phyloP scores from a whole-genome alignment of 2,797 vertebrate species.

The Parambassis ranga region DNA sequence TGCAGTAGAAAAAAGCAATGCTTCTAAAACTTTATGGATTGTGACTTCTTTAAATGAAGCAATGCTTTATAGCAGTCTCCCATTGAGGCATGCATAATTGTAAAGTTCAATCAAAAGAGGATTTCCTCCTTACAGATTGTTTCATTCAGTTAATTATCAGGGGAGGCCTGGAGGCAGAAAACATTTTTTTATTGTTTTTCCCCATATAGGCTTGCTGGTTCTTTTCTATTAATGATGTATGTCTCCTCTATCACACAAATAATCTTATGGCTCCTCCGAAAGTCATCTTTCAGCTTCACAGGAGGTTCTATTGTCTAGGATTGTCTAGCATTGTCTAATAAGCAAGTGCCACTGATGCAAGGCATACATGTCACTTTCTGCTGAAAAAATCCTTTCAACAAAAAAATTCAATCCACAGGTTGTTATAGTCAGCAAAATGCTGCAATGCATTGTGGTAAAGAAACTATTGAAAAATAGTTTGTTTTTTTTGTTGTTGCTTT shows the following conservation, averaged over 20 bases:
- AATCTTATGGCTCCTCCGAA: background rate
- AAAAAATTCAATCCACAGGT: too few species aligned
- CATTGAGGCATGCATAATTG: slow-evolving; percentile 27
- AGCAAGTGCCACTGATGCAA: too few species aligned
- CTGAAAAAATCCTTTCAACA: too few species aligned
- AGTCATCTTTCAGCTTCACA: background rate
- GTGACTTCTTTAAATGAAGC: slow-evolving; percentile 33
- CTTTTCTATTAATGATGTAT: slow-evolving; percentile 14
- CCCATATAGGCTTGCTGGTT: slow-evolving; percentile 17
- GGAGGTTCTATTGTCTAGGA: background rate
- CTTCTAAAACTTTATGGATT: slow-evolving; percentile 27
- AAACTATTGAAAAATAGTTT: too few species aligned
- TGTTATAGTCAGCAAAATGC: too few species aligned
- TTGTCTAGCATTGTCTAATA: too few species aligned
- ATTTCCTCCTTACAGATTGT: slow-evolving; percentile 45
- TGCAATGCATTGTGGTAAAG: too few species aligned
- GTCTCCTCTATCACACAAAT: background rate
- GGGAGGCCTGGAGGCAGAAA: slow-evolving; percentile 31
- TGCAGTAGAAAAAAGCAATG: slow-evolving; percentile 1
- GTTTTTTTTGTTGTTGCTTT: too few species aligned
- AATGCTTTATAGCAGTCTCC: background rate
- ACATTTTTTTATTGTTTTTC: slow-evolving; percentile 34
- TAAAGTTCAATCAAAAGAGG: slow-evolving; percentile 32
- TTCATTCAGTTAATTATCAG: slow-evolving; percentile 40
- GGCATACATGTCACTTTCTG: too few species aligned